Percentiles rank a stretch among this genome's conserved stretches.
phyloP scores from a whole-genome alignment of 2,888 invertebrate genomes.

The Anarsia innoxiella region DNA sequence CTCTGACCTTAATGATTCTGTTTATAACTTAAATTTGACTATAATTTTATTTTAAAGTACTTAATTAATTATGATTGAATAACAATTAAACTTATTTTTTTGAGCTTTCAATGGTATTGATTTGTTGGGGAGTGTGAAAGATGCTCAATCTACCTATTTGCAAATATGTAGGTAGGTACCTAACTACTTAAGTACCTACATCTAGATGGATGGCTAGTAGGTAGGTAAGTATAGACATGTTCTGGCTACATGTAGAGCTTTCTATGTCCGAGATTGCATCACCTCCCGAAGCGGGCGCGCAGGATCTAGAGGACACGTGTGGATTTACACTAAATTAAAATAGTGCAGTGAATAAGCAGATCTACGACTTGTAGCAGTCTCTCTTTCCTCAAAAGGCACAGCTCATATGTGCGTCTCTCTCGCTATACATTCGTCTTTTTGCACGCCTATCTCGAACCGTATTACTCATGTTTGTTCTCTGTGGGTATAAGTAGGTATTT shows the following conservation, averaged over 20 bases:
- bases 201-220: too few relatives aligned
- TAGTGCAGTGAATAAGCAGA: conserved; percentile 58
- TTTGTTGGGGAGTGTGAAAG: too few relatives aligned
- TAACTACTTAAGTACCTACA: too few relatives aligned
- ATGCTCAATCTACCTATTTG: too few relatives aligned
- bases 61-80: too few relatives aligned
- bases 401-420: conserved; percentile 21
- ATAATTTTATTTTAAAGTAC: too few relatives aligned
- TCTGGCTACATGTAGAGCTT: neutral
- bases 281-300: conserved; percentile 25
- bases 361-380: conserved; percentile 18
- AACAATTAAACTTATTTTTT: too few relatives aligned
- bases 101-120: too few relatives aligned
- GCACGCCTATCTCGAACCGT: conserved; percentile 22
- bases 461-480: conserved; percentile 26
- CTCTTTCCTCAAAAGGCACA: conserved; percentile 19
- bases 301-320: conserved; percentile 39
- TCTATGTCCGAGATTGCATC: conserved; percentile 29
- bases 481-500: conserved; percentile 15
- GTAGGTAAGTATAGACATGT: too few relatives aligned
- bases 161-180: too few relatives aligned
- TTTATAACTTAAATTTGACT: too few relatives aligned
- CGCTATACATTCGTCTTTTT: conserved; percentile 26
- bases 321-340: conserved; percentile 55
- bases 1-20: too few relatives aligned